Conservation (phyloP, 2,888 invertebrate genomes). For the Drosophila gaucha region DNA sequence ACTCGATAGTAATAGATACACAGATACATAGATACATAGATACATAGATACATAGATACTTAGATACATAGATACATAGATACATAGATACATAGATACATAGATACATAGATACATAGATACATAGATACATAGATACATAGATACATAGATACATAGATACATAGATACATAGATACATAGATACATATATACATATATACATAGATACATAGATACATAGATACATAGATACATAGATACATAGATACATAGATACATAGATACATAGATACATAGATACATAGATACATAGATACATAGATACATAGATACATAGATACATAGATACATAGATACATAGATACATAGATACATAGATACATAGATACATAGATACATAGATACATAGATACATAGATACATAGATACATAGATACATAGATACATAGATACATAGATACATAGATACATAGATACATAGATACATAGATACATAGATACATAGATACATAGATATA, state of each 20-base stretch:
- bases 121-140: not conserved
- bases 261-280: not conserved
- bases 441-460: not conserved
- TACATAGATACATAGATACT: not conserved
- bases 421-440: not conserved
- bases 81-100: not conserved
- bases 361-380: constrained; percentile 2
- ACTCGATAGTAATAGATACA: not conserved
- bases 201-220: not conserved
- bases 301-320: not conserved
- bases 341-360: not conserved
- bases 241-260: not conserved
- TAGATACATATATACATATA: constrained; percentile 2
- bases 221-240: not conserved
- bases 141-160: not conserved
- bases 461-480: not conserved
- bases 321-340: not conserved
- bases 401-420: constrained; percentile 2
- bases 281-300: not conserved
- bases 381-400: constrained; percentile 4
- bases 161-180: not conserved
- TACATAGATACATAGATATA: not conserved
- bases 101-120: not conserved
- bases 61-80: not conserved
- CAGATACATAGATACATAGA: not conserved